Evolutionary conservation across 2,797 vertebrate species (phyloP).

Genomic region (Zalophus californianus): DNA sequence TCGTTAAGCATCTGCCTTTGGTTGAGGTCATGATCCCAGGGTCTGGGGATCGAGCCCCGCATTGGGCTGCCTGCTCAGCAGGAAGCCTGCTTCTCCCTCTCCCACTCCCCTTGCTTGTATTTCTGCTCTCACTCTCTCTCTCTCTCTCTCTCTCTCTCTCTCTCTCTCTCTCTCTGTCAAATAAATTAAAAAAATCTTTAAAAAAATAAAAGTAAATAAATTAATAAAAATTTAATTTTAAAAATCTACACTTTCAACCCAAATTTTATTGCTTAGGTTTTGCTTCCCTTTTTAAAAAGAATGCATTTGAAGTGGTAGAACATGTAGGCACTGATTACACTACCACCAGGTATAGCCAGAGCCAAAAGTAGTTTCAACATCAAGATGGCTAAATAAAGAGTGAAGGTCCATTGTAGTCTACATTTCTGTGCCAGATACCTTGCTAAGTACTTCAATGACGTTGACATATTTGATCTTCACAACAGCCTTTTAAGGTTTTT

Average conservation of each 20-base stretch:
- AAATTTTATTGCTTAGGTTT: not conserved
- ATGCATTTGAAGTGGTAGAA: not conserved
- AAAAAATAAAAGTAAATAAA: no score
- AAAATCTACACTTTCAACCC: conserved; percentile 21
- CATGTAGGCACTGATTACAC: not conserved
- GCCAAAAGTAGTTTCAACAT: not conserved
- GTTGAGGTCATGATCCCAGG: no score
- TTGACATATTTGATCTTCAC: not conserved
- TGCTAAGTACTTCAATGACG: not conserved
- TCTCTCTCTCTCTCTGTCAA: no score
- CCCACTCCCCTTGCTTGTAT: no score
- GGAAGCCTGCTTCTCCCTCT: no score
- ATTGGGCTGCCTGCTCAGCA: no score
- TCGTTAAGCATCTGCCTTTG: no score
- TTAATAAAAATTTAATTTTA: no score
- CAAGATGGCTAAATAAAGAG: not conserved
- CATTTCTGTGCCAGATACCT: not conserved
- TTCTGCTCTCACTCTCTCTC: no score
- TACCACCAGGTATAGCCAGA: not conserved
- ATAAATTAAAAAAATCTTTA: no score
- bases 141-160: no score
- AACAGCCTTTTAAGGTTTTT: not conserved
- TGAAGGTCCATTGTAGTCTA: not conserved
- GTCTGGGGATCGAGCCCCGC: no score
- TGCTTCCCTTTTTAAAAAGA: not conserved